Evolutionary conservation across 1,140 invertebrate species (phyloP).

Genomic region (Formica selysi): DNA sequence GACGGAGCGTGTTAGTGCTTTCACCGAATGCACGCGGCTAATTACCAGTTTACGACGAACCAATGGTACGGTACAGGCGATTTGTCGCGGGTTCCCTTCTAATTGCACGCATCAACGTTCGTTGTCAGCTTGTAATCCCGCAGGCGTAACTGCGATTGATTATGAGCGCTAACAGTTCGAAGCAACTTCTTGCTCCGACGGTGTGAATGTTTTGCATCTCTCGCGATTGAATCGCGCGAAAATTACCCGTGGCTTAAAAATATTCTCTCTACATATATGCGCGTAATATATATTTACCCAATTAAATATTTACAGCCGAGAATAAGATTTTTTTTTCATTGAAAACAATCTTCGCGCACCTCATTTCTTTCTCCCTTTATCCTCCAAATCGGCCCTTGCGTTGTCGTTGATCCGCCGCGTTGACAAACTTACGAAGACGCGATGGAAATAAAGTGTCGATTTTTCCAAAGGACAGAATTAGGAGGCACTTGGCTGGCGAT

Average conservation of each 20-base stretch:
- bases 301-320: background rate
- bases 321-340: background rate
- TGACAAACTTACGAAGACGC: slow-evolving; percentile 57
- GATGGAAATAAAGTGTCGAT: slow-evolving; percentile 69
- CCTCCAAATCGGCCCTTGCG: background rate
- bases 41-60: slow-evolving; percentile 76
- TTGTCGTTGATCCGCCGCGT: slow-evolving; percentile 16
- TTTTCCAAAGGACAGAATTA: slow-evolving; percentile 76
- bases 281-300: too few species aligned
- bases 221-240: background rate
- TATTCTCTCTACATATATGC: background rate
- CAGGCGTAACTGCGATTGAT: slow-evolving; percentile 48
- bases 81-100: slow-evolving; percentile 70
- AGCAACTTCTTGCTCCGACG: background rate
- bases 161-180: background rate
- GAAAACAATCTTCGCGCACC: background rate
- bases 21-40: slow-evolving; percentile 70
- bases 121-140: slow-evolving; percentile 66
- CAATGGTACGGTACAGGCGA: slow-evolving; percentile 69
- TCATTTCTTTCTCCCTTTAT: background rate
- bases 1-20: slow-evolving; percentile 76
- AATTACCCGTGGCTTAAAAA: background rate
- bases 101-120: slow-evolving; percentile 70
- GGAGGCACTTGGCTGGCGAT: slow-evolving; percentile 69
- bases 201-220: background rate